Percentiles rank a stretch among this genome's conserved stretches.
Evolutionary conservation across 2,113 vertebrate genomes (phyloP).

Genomic region (Grallaria varia): DNA sequence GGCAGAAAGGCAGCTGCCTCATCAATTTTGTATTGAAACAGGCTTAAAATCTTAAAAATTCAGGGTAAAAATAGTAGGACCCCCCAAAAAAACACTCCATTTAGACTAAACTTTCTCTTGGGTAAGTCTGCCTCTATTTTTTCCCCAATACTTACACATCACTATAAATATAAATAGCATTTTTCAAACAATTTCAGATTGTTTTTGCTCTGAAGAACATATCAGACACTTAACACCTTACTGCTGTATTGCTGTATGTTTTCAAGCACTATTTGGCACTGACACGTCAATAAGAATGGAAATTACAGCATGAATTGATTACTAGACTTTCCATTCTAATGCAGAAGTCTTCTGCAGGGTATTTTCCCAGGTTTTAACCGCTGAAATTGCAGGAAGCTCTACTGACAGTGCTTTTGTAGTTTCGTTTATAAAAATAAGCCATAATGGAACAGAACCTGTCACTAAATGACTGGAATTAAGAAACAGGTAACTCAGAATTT

Average conservation of each 20-base stretch:
- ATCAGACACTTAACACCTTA: not conserved
- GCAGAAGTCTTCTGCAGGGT: not conserved
- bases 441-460: not conserved
- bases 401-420: not conserved
- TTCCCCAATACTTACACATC: not conserved
- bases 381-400: not conserved
- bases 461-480: not conserved
- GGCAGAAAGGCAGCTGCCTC: not conserved
- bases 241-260: not conserved
- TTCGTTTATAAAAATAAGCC: not conserved
- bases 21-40: not conserved
- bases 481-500: not conserved
- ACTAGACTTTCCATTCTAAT: not conserved
- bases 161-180: not conserved
- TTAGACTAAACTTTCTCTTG: not conserved
- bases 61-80: not conserved
- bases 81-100: not conserved
- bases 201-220: not conserved
- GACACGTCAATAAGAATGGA: not conserved
- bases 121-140: not conserved
- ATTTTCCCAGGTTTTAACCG: not conserved
- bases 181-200: not conserved
- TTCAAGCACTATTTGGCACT: not conserved
- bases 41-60: not conserved
- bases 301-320: slow-evolving; percentile 21